Conservation (phyloP, 1,140 invertebrate species). For the Bradynema listronoti region DNA sequence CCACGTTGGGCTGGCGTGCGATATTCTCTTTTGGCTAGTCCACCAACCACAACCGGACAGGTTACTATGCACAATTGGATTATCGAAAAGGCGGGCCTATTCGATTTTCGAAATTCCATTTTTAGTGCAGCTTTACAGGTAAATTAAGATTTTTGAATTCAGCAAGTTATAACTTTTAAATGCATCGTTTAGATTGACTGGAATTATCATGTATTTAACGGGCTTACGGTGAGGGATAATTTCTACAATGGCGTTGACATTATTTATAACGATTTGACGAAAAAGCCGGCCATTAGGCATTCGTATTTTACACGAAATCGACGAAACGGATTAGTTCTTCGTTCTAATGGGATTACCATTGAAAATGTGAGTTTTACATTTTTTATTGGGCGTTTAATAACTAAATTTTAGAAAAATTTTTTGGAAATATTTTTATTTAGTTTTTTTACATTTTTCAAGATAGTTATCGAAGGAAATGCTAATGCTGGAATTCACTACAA, state of each 20-base stretch:
- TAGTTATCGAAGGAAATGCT: conserved; percentile 72
- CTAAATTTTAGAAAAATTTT: too few relatives aligned
- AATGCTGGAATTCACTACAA: conserved; percentile 84
- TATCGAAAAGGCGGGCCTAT: conserved; percentile 81
- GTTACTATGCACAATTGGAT: conserved; percentile 78
- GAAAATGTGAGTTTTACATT: conserved; percentile 63
- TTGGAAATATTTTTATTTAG: conserved; percentile 57
- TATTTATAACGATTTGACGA: conserved; percentile 74
- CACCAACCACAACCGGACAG: conserved; percentile 72
- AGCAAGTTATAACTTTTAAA: neutral
- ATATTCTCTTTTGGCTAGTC: conserved; percentile 76
- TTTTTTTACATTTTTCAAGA: too few relatives aligned
- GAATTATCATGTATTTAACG: conserved; percentile 75
- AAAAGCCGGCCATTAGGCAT: conserved; percentile 58
- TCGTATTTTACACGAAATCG: conserved; percentile 65
- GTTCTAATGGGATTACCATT: conserved; percentile 75
- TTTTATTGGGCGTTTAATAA: too few relatives aligned
- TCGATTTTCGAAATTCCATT: conserved; percentile 80
- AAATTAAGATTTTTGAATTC: conserved; percentile 10
- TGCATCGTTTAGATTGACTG: conserved; percentile 70
- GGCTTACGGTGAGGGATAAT: conserved; percentile 43
- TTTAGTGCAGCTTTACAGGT: conserved; percentile 77
- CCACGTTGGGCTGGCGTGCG: conserved; percentile 84
- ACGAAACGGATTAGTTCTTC: conserved; percentile 78
- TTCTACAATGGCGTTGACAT: conserved; percentile 70